Evolutionary conservation across 2,113 vertebrate species (phyloP).

Genomic region (Symphodus melops): DNA sequence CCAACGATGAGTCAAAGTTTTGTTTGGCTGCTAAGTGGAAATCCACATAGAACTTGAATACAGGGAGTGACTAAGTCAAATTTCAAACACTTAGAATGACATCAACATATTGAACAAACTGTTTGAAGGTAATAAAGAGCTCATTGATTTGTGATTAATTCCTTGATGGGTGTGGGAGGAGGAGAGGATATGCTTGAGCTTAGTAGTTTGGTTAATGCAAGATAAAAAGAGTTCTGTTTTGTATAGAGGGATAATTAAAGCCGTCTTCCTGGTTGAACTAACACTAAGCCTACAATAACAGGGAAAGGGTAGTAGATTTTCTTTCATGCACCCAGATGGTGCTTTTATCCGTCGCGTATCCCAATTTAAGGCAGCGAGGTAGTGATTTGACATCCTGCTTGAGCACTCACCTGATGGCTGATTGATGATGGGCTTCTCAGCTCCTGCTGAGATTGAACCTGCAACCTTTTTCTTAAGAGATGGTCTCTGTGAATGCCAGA

Average conservation of each 20-base stretch:
- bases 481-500: constrained; percentile 14
- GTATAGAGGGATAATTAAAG: constrained; percentile 29
- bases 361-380: constrained; percentile 40
- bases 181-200: constrained; percentile 27
- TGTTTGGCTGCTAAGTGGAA: neutral
- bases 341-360: constrained; percentile 15
- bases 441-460: constrained; percentile 32
- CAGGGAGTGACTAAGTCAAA: neutral
- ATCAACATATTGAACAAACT: neutral
- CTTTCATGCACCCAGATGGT: constrained; percentile 34
- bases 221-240: constrained; percentile 21
- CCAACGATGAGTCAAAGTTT: no score
- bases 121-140: constrained; percentile 19
- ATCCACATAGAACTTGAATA: neutral
- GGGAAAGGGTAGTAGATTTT: constrained; percentile 35
- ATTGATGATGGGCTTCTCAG: neutral
- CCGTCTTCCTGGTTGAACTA: constrained; percentile 49
- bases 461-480: constrained; percentile 9
- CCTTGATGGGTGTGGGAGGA: constrained; percentile 33
- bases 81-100: neutral
- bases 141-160: constrained; percentile 47
- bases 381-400: neutral
- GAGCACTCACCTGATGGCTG: constrained; percentile 12
- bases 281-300: constrained; percentile 44
- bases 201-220: constrained; percentile 47